phyloP scores from a whole-genome alignment of 2,888 invertebrate genomes.

The Tholera decimalis region DNA sequence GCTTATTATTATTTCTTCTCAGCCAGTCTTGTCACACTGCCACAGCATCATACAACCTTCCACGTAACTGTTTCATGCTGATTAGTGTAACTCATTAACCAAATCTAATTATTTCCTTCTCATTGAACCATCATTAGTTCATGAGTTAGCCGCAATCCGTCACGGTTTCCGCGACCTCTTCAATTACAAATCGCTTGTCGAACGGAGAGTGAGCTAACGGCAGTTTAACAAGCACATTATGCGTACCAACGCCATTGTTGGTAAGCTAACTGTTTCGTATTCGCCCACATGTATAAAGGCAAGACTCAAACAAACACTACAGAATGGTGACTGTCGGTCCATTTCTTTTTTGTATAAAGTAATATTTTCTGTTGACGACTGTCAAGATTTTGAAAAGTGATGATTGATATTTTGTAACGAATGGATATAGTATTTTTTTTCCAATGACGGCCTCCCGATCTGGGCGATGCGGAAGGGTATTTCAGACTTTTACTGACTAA shows the following conservation, averaged over 20 bases:
- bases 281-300: constrained; percentile 54
- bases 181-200: constrained; percentile 61
- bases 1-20: not conserved
- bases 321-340: not conserved
- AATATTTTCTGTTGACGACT: not conserved
- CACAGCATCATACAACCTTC: not conserved
- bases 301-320: constrained; percentile 28
- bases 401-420: not conserved
- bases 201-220: constrained; percentile 61
- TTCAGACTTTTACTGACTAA: no score
- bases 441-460: no score
- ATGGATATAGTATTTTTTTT: no score
- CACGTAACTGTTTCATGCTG: not conserved
- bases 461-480: no score
- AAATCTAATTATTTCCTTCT: constrained; percentile 29
- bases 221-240: constrained; percentile 59
- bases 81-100: constrained; percentile 2
- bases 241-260: constrained; percentile 64
- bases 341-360: constrained; percentile 23
- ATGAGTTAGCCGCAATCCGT: constrained; percentile 31
- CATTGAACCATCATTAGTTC: constrained; percentile 34
- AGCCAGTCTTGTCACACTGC: not conserved
- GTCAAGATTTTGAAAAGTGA: not conserved
- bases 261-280: constrained; percentile 67
- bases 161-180: constrained; percentile 59